Conservation (phyloP, 2,113 vertebrate genomes). For the Ptychochromis oligacanthus region DNA sequence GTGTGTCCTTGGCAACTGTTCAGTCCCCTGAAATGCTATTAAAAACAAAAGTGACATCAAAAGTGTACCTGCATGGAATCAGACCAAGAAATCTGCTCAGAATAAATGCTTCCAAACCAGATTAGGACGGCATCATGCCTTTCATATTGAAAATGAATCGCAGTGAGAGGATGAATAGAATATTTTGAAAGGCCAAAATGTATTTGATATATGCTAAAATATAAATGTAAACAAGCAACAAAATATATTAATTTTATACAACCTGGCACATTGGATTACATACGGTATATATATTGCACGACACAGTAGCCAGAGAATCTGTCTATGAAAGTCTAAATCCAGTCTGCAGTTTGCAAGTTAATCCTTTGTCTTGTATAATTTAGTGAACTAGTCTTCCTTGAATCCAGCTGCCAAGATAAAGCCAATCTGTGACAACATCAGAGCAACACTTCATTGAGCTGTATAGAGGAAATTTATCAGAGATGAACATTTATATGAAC, state of each 20-base stretch:
- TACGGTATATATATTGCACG: neutral
- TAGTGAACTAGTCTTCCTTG: conserved; percentile 11
- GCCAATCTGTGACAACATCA: neutral
- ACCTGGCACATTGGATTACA: neutral
- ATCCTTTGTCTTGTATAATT: conserved; percentile 14
- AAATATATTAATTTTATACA: neutral
- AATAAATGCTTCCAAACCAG: conserved; percentile 12
- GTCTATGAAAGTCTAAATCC: conserved; percentile 2
- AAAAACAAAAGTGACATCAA: conserved; percentile 18
- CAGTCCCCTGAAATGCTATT: neutral
- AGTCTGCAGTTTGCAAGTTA: neutral
- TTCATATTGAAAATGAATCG: conserved; percentile 9
- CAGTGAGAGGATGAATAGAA: neutral
- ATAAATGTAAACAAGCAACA: neutral
- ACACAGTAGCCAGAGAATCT: neutral
- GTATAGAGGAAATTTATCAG: neutral
- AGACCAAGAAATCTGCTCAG: neutral
- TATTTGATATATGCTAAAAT: neutral
- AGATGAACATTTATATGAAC: neutral
- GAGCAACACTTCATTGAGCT: neutral
- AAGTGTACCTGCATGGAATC: conserved; percentile 3
- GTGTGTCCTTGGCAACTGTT: conserved; percentile 18
- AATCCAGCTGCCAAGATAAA: conserved; percentile 21
- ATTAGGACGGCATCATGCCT: neutral
- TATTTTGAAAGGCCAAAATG: neutral